phyloP scores from a whole-genome alignment of 2,113 vertebrate genomes.

The Grammomys dolichurus region DNA sequence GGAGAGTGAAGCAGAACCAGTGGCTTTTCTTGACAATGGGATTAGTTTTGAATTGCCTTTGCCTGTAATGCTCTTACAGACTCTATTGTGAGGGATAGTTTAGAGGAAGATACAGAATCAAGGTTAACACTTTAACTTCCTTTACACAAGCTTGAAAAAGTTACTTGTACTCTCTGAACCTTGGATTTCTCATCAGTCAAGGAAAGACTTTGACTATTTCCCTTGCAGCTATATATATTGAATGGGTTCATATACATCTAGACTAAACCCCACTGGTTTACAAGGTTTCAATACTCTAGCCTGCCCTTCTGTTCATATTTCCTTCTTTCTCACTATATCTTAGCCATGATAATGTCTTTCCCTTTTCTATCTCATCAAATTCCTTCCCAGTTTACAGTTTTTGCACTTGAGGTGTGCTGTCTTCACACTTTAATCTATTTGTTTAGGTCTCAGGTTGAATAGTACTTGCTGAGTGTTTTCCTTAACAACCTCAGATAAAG shows the following conservation, averaged over 20 bases:
- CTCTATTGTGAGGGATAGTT: not conserved
- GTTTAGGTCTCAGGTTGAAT: not conserved
- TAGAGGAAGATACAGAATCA: not conserved
- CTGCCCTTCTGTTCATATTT: not conserved
- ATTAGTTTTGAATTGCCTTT: constrained; percentile 18
- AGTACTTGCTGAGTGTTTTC: not conserved
- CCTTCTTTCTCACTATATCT: not conserved
- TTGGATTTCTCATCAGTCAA: constrained; percentile 30
- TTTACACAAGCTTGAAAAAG: constrained; percentile 28
- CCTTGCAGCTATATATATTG: not conserved
- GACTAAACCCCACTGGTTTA: not conserved
- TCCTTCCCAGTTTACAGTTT: not conserved
- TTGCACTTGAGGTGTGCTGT: not conserved
- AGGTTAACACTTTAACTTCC: not conserved
- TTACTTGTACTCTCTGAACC: not conserved
- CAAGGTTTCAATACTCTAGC: not conserved
- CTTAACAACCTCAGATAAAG: not conserved
- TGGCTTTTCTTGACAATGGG: not conserved
- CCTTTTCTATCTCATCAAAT: not conserved
- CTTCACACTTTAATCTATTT: not conserved
- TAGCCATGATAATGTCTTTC: not conserved
- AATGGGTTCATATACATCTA: not conserved
- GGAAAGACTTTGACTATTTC: not conserved
- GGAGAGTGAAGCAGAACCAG: not conserved
- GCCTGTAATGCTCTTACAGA: not conserved